Evolutionary conservation across 2,797 vertebrate genomes (phyloP).

Genomic region (Leucoraja ocellata): DNA sequence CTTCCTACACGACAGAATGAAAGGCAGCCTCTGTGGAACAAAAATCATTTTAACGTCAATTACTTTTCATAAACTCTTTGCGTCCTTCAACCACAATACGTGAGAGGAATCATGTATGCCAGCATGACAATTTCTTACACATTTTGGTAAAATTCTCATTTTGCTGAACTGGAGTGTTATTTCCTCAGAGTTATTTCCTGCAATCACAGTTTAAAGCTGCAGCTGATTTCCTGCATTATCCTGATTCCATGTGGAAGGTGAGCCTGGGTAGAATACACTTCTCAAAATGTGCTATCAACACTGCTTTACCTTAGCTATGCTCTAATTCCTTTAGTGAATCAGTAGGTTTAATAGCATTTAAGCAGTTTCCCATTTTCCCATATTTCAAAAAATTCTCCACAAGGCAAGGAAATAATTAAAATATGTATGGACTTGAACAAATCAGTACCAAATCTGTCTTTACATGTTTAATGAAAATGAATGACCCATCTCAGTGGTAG

Average conservation of each 20-base stretch:
- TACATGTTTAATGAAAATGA: constrained; percentile 15
- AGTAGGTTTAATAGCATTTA: not conserved
- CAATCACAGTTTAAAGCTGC: not conserved
- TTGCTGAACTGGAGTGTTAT: not conserved
- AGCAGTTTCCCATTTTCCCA: not conserved
- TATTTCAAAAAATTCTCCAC: not conserved
- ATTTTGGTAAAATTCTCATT: not conserved
- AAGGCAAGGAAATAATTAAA: not conserved
- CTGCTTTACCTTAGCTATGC: not conserved
- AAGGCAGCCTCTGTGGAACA: too few relatives aligned
- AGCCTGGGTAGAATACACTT: not conserved
- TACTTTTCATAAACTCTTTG: too few relatives aligned
- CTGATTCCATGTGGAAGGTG: not conserved
- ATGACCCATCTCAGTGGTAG: not conserved
- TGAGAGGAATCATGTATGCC: not conserved
- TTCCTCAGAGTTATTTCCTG: not conserved
- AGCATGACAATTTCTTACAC: not conserved
- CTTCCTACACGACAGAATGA: not conserved
- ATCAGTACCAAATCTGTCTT: constrained; percentile 15
- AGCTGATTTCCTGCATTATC: not conserved
- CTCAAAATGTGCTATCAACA: not conserved
- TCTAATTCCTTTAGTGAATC: not conserved
- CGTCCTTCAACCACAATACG: not conserved
- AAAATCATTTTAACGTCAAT: too few relatives aligned
- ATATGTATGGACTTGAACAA: not conserved